Evolutionary conservation across 2,113 vertebrate species (phyloP).

Genomic region (Theristicus caerulescens): DNA sequence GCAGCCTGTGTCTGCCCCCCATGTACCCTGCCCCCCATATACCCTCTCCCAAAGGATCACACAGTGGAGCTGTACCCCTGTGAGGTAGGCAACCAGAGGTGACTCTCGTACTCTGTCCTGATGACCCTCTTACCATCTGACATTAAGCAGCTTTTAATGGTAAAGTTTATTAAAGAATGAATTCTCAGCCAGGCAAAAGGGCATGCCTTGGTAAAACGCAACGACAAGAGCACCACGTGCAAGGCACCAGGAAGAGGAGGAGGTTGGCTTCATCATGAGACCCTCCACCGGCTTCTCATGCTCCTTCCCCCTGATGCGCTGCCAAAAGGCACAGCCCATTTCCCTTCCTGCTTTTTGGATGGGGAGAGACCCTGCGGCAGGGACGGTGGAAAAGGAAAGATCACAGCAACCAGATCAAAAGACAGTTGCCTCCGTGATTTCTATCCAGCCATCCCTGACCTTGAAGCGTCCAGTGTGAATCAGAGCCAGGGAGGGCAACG

Average conservation of each 20-base stretch:
- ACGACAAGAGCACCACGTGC: fast-evolving
- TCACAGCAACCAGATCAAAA: not conserved
- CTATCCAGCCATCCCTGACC: constrained; percentile 40
- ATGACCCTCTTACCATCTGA: not conserved
- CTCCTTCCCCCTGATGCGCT: fast-evolving
- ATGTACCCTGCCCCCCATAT: fast-evolving
- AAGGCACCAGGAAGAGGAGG: not conserved
- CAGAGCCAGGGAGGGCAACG: constrained; percentile 20
- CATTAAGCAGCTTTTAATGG: not conserved
- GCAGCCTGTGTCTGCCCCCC: not conserved
- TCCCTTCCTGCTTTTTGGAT: not conserved
- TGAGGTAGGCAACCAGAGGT: not conserved
- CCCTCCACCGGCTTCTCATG: not conserved
- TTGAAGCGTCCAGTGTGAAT: not conserved
- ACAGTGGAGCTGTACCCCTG: not conserved
- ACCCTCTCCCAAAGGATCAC: not conserved
- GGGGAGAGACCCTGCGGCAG: not conserved
- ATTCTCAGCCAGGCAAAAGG: not conserved
- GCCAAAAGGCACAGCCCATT: not conserved
- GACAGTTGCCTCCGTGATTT: not conserved
- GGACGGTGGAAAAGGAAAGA: not conserved
- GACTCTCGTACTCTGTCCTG: not conserved
- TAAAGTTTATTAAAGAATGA: not conserved
- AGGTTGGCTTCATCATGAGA: not conserved
- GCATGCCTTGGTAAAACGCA: fast-evolving